Conservation (phyloP, 1,140 invertebrate genomes). For the Stegodyphus mimosarum region DNA sequence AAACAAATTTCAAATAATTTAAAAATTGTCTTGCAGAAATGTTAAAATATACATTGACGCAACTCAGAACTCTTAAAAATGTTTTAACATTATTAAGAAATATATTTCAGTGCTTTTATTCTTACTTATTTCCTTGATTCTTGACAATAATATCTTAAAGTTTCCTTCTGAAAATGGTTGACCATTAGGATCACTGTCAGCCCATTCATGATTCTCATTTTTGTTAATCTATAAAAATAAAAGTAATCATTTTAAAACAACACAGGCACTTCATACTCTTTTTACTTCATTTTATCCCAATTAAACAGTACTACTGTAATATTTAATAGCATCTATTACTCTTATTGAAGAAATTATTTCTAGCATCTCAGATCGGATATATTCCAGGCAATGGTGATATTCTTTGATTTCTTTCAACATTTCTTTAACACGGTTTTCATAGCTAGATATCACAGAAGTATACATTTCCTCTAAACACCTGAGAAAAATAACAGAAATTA, state of each 20-base stretch:
- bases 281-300: not conserved
- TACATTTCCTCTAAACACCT: constrained; percentile 46
- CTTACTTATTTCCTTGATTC: not conserved
- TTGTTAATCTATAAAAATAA: too few relatives aligned
- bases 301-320: not conserved
- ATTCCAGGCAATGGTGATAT: not conserved
- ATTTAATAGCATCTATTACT: constrained; percentile 1
- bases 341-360: not conserved
- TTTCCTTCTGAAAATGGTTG: not conserved
- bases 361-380: not conserved
- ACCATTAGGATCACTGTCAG: too few relatives aligned
- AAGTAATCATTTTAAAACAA: too few relatives aligned
- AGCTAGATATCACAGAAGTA: constrained; percentile 35
- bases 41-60: too few relatives aligned
- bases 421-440: constrained; percentile 33
- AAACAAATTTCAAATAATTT: too few relatives aligned
- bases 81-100: too few relatives aligned
- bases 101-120: too few relatives aligned
- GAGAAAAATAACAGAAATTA: not conserved
- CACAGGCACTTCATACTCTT: too few relatives aligned
- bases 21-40: too few relatives aligned
- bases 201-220: too few relatives aligned
- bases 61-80: too few relatives aligned
- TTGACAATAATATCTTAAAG: not conserved
- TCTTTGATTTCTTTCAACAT: constrained; percentile 30